These are phyloP conservation scores for Thunnus albacares DNA, from an alignment of 2,797 vertebrate species.

Conservation along the genomic window DNA sequence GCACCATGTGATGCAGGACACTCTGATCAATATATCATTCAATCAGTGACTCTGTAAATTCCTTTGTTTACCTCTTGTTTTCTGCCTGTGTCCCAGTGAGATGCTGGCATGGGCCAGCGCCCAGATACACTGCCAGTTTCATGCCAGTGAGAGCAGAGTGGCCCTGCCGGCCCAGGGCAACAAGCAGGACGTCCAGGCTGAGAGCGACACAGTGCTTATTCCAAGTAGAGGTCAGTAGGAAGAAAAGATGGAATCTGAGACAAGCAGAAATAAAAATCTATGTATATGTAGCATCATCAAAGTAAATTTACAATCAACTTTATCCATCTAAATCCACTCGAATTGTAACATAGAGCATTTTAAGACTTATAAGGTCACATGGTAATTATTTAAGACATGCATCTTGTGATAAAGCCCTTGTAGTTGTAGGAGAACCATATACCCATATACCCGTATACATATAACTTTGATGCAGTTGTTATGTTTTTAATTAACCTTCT, in stretches of 20 bases:
- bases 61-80: slow-evolving; percentile 13
- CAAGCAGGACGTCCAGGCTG: slow-evolving; percentile 96
- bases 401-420: too few species aligned
- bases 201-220: slow-evolving; percentile 96
- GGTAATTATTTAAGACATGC: too few species aligned
- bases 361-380: too few species aligned
- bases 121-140: slow-evolving; percentile 99
- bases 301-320: neutral
- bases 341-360: too few species aligned
- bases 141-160: slow-evolving; percentile 94
- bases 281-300: too few species aligned
- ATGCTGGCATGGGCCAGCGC: slow-evolving; percentile 98
- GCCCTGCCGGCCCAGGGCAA: slow-evolving; percentile 90
- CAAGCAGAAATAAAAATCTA: neutral
- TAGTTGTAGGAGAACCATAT: too few species aligned
- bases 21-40: neutral
- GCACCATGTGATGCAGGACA: neutral
- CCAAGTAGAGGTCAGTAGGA: slow-evolving; percentile 93
- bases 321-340: too few species aligned
- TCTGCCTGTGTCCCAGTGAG: slow-evolving; percentile 86
- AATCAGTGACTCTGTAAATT: neutral
- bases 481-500: neutral
- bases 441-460: too few species aligned
- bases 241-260: neutral
- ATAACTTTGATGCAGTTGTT: neutral